phyloP scores from a whole-genome alignment of 1,140 invertebrate species.

The Zaprionus africanus region DNA sequence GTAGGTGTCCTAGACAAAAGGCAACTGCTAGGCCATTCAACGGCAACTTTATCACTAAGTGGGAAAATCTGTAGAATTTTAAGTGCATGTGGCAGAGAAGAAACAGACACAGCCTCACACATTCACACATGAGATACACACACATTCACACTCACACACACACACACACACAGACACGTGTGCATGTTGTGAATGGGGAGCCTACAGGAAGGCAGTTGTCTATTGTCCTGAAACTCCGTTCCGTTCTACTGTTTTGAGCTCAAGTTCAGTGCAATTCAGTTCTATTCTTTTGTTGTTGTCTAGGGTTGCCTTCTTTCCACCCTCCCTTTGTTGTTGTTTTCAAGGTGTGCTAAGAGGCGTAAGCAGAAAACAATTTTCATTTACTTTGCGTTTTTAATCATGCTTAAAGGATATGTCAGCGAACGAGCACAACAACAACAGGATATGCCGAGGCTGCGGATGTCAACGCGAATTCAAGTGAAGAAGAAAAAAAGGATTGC shows the following conservation, averaged over 20 bases:
- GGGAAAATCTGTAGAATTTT: constrained; percentile 81
- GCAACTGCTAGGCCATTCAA: constrained; percentile 55
- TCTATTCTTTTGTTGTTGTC: constrained; percentile 38
- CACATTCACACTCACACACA: background rate
- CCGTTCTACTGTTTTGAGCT: constrained; percentile 38
- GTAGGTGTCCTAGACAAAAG: constrained; percentile 59
- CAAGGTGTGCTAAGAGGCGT: constrained; percentile 82
- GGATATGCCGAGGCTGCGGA: constrained; percentile 37
- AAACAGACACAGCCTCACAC: background rate
- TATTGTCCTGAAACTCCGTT: constrained; percentile 64
- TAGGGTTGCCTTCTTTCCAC: background rate
- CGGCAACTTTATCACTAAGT: constrained; percentile 77
- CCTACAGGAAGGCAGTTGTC: constrained; percentile 33
- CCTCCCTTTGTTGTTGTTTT: constrained; percentile 61
- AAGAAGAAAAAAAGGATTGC: constrained; percentile 72
- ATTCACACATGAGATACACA: background rate
- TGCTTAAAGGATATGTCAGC: constrained; percentile 79
- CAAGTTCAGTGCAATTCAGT: constrained; percentile 49
- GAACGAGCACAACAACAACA: constrained; percentile 43
- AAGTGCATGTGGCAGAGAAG: constrained; percentile 59
- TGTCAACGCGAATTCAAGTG: constrained; percentile 80
- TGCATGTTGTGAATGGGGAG: constrained; percentile 1
- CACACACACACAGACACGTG: background rate
- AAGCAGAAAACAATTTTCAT: constrained; percentile 81
- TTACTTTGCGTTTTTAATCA: constrained; percentile 81